These are phyloP conservation scores for Mico argentatus DNA, from an alignment of 2,797 vertebrate species.

Conservation along the genomic window DNA sequence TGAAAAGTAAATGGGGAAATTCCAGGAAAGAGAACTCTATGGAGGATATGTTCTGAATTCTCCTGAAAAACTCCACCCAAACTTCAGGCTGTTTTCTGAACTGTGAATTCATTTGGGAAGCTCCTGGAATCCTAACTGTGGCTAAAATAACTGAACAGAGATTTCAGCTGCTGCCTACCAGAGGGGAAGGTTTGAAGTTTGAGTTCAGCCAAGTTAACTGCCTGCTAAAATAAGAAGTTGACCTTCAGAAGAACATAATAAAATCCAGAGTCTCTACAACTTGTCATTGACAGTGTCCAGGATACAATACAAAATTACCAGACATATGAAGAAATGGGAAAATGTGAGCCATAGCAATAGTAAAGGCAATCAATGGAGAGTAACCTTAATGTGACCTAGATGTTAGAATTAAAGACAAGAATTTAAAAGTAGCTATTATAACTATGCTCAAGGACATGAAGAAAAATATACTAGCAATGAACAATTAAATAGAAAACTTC, in stretches of 20 bases:
- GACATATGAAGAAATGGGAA: not conserved
- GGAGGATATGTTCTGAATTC: not conserved
- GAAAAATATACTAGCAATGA: not conserved
- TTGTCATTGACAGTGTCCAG: not conserved
- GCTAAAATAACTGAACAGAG: not conserved
- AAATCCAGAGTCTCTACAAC: not conserved
- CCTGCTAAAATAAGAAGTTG: not conserved
- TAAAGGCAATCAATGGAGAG: not conserved
- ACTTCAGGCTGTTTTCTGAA: not conserved
- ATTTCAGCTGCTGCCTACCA: not conserved
- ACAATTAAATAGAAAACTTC: not conserved
- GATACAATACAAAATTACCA: not conserved
- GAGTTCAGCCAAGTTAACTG: not conserved
- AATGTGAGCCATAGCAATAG: not conserved
- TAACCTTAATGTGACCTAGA: not conserved
- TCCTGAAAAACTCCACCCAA: not conserved
- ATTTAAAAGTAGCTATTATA: slow-evolving; percentile 6
- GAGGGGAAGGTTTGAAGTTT: not conserved
- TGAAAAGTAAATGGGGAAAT: not conserved
- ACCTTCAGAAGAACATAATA: not conserved
- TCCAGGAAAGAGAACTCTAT: not conserved
- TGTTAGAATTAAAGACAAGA: not conserved
- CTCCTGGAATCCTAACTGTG: not conserved
- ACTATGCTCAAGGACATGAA: not conserved
- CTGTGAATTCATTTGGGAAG: not conserved